Evolutionary conservation across 1,140 invertebrate genomes (phyloP).

Genomic region (Pomacea maculata): DNA sequence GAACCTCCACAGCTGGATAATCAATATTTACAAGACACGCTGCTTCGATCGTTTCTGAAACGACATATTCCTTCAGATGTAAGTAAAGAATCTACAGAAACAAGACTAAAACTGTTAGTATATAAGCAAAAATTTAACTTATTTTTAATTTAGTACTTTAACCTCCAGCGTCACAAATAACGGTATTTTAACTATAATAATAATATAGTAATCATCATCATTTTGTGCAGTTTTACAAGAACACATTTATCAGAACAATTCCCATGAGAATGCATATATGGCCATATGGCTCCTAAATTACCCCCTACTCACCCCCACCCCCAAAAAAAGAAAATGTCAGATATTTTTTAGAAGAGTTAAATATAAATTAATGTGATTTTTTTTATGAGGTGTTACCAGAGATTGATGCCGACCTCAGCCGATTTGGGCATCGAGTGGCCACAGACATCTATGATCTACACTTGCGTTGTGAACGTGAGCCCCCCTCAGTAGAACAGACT

Average conservation of each 20-base stretch:
- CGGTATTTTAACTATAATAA: too few species aligned
- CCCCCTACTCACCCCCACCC: too few species aligned
- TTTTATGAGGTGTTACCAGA: constrained; percentile 35
- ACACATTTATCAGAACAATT: not conserved
- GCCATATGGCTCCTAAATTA: too few species aligned
- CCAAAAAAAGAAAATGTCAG: not conserved
- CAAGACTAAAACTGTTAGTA: too few species aligned
- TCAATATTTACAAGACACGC: constrained; percentile 58
- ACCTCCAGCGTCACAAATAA: too few species aligned
- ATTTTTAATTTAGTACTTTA: too few species aligned
- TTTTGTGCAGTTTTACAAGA: constrained; percentile 7
- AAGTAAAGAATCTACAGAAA: not conserved
- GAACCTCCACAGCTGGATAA: constrained; percentile 58
- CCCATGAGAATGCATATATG: too few species aligned
- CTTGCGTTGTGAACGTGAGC: constrained; percentile 69
- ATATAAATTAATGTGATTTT: constrained; percentile 6
- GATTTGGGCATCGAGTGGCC: constrained; percentile 68
- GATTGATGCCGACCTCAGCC: constrained; percentile 64
- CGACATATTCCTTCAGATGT: constrained; percentile 59
- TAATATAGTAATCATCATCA: not conserved
- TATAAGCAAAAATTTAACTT: constrained; percentile 31
- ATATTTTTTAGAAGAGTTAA: too few species aligned
- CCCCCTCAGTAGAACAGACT: constrained; percentile 66
- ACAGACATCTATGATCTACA: constrained; percentile 68
- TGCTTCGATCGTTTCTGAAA: constrained; percentile 56